A percentile compares a stretch with the other conserved stretches of the same genome.
Evolutionary conservation across 2,888 invertebrate species (phyloP).

Genomic region (Chrysodeixis includens): DNA sequence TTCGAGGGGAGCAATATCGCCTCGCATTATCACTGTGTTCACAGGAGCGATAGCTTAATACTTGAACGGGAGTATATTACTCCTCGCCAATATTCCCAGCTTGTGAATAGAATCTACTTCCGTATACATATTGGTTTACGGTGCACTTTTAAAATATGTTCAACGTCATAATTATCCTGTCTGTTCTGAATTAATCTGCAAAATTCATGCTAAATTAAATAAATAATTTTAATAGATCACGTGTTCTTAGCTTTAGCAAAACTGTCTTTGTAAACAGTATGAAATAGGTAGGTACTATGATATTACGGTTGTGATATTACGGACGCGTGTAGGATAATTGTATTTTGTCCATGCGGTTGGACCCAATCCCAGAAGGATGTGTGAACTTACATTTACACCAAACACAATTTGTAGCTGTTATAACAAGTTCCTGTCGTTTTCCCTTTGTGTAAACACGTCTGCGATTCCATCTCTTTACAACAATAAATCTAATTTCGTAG

Average conservation of each 20-base stretch:
- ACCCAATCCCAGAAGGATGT: slow-evolving; percentile 19
- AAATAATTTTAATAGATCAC: not conserved
- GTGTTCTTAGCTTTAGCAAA: not conserved
- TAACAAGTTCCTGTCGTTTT: slow-evolving; percentile 30
- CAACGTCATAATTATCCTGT: slow-evolving; percentile 13
- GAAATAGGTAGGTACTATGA: not conserved
- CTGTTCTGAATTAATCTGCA: not conserved
- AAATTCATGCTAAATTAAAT: not conserved
- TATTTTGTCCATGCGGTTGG: slow-evolving; percentile 20
- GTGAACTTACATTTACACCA: slow-evolving; percentile 14
- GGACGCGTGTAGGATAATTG: slow-evolving; percentile 11
- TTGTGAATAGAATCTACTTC: slow-evolving; percentile 19
- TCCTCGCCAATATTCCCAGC: slow-evolving; percentile 58
- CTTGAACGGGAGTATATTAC: slow-evolving; percentile 70
- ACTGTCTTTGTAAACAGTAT: not conserved
- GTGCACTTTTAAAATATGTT: slow-evolving; percentile 20
- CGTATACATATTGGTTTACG: slow-evolving; percentile 25
- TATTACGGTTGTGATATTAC: no score
- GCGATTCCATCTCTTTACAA: slow-evolving; percentile 38
- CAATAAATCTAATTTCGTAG: slow-evolving; percentile 62
- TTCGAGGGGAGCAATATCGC: slow-evolving; percentile 72
- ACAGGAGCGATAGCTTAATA: slow-evolving; percentile 72
- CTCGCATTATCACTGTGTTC: slow-evolving; percentile 68
- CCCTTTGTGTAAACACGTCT: slow-evolving; percentile 48
- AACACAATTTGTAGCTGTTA: slow-evolving; percentile 37